These are phyloP conservation scores for Ferrisia virgata DNA, from an alignment of 2,888 invertebrate species.

Conservation along the genomic window DNA sequence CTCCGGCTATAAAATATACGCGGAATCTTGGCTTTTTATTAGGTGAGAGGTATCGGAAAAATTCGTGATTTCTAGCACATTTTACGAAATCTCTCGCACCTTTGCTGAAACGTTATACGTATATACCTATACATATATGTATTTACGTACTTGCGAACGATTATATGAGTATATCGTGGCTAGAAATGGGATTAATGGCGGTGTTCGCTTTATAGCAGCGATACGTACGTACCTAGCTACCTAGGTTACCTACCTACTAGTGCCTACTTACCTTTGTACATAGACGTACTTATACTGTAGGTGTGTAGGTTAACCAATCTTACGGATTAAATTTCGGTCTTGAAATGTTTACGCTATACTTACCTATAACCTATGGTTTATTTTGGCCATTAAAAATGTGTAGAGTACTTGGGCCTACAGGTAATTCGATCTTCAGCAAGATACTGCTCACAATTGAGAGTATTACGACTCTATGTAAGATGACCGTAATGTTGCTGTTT, in stretches of 20 bases:
- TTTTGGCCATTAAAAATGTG: no score
- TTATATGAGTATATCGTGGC: background rate
- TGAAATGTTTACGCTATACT: no score
- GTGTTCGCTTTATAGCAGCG: background rate
- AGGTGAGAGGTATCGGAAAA: slow-evolving; percentile 1
- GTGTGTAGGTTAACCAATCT: no score
- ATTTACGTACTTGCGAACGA: background rate
- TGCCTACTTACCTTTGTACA: no score
- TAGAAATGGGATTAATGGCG: background rate
- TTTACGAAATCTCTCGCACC: slow-evolving; percentile 5
- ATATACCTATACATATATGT: background rate
- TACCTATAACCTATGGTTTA: no score
- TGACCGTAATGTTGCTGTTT: no score
- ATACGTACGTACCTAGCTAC: background rate
- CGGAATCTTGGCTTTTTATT: slow-evolving; percentile 16
- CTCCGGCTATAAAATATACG: slow-evolving; percentile 6
- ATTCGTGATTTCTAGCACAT: slow-evolving; percentile 21
- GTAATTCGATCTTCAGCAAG: no score
- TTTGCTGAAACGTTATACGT: background rate
- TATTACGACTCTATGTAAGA: no score
- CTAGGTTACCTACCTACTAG: background rate
- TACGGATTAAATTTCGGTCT: no score
- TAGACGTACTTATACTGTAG: no score
- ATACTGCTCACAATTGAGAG: no score
- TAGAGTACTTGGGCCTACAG: no score